A percentile compares a stretch with the other conserved stretches of the same genome.
Evolutionary conservation across 1,140 invertebrate genomes (phyloP).

Genomic region (Anagrus nilaparvatae): DNA sequence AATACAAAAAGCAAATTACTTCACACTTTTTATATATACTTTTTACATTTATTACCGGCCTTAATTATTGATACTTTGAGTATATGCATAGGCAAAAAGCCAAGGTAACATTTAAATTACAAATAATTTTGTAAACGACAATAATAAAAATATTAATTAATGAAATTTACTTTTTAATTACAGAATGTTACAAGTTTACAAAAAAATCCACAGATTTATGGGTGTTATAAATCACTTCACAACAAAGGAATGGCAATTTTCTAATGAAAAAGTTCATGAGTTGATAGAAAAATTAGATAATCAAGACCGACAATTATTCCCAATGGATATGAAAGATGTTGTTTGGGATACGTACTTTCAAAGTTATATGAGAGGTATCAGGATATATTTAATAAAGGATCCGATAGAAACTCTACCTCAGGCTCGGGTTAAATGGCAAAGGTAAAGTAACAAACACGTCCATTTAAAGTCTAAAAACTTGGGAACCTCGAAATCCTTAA

Average conservation of each 20-base stretch:
- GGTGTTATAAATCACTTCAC: constrained; percentile 64
- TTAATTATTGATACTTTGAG: constrained; percentile 53
- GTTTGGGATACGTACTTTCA: constrained; percentile 50
- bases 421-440: constrained; percentile 42
- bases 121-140: no score
- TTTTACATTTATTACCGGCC: constrained; percentile 56
- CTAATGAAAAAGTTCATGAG: constrained; percentile 46
- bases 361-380: constrained; percentile 46
- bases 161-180: constrained; percentile 13
- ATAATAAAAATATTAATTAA: constrained; percentile 1
- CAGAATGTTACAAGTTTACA: constrained; percentile 59
- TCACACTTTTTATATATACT: constrained; percentile 40
- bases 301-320: constrained; percentile 55
- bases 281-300: constrained; percentile 50
- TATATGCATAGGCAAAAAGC: constrained; percentile 47
- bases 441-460: constrained; percentile 32
- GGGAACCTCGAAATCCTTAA: no score
- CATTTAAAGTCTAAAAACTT: no score
- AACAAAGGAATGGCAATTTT: constrained; percentile 58
- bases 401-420: constrained; percentile 44
- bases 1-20: constrained; percentile 41
- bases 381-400: constrained; percentile 53
- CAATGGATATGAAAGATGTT: constrained; percentile 55
- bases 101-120: constrained; percentile 38
- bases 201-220: constrained; percentile 56